phyloP scores from a whole-genome alignment of 1,140 invertebrate genomes.

The Eueides isabella region DNA sequence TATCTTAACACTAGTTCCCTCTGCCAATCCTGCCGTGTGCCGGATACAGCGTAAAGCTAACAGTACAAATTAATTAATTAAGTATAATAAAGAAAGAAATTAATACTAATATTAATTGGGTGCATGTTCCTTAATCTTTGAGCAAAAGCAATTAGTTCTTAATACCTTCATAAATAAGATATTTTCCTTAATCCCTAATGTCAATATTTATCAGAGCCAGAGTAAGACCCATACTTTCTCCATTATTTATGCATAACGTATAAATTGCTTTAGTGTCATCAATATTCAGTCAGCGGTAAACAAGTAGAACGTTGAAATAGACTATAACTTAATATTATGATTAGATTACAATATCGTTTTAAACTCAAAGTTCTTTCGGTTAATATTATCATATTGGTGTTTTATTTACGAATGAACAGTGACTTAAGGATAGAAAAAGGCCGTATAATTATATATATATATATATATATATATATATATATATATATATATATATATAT shows the following conservation, averaged over 20 bases:
- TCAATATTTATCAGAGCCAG: constrained; percentile 12
- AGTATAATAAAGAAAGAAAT: too few relatives aligned
- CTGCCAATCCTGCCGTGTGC: too few relatives aligned
- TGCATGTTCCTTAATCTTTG: constrained; percentile 5
- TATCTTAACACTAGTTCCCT: too few relatives aligned
- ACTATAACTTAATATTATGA: constrained; percentile 44
- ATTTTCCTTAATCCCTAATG: not conserved
- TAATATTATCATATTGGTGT: too few relatives aligned
- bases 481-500: too few relatives aligned
- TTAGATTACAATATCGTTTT: not conserved
- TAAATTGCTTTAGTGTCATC: constrained; percentile 74
- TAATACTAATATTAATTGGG: not conserved
- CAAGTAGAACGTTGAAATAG: constrained; percentile 53
- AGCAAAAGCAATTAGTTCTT: constrained; percentile 16
- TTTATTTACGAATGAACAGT: too few relatives aligned
- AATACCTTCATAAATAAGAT: constrained; percentile 13
- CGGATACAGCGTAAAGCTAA: too few relatives aligned
- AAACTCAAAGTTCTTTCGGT: not conserved
- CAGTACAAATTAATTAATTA: not conserved
- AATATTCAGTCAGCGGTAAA: constrained; percentile 71
- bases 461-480: too few relatives aligned
- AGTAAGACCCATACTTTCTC: constrained; percentile 46
- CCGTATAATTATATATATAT: too few relatives aligned
- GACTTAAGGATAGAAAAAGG: too few relatives aligned
- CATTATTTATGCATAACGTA: constrained; percentile 78